These are phyloP conservation scores for Ditylenchus weischeri DNA, from an alignment of 2,888 invertebrate genomes.

Conservation along the genomic window DNA sequence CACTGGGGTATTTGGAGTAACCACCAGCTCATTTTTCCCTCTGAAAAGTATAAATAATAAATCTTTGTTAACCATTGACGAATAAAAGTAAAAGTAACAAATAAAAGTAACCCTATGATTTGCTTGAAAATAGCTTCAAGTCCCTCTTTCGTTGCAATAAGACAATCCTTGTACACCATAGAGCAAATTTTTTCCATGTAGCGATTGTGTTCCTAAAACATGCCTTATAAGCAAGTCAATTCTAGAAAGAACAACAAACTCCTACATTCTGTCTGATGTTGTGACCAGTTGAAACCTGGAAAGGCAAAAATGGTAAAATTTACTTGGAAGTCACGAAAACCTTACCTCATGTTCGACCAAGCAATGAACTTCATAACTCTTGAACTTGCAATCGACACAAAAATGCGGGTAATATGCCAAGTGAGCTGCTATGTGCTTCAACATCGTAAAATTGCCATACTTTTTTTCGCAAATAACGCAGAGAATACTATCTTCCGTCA, in stretches of 20 bases:
- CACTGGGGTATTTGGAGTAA: no score
- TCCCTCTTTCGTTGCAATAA: neutral
- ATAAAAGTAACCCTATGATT: no score
- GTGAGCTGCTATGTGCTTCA: conserved; percentile 5
- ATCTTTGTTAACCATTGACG: no score
- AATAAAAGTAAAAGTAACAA: no score
- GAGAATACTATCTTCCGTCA: neutral
- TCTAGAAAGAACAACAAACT: neutral
- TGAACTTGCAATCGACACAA: conserved; percentile 10
- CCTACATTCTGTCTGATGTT: neutral
- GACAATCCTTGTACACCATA: conserved; percentile 14
- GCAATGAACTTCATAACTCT: neutral
- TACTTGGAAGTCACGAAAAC: no score
- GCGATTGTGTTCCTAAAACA: conserved; percentile 3
- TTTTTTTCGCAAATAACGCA: conserved; percentile 10
- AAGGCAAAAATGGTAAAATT: no score
- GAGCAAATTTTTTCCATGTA: conserved; percentile 9
- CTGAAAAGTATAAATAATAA: no score
- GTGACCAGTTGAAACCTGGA: neutral
- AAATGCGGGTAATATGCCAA: conserved; percentile 2
- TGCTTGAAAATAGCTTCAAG: neutral
- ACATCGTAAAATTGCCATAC: neutral
- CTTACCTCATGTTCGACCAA: conserved; percentile 12
- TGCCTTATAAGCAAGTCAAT: neutral
- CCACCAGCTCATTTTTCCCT: no score